Conservation (phyloP, 2,888 invertebrate species). For the Metalampra italica region DNA sequence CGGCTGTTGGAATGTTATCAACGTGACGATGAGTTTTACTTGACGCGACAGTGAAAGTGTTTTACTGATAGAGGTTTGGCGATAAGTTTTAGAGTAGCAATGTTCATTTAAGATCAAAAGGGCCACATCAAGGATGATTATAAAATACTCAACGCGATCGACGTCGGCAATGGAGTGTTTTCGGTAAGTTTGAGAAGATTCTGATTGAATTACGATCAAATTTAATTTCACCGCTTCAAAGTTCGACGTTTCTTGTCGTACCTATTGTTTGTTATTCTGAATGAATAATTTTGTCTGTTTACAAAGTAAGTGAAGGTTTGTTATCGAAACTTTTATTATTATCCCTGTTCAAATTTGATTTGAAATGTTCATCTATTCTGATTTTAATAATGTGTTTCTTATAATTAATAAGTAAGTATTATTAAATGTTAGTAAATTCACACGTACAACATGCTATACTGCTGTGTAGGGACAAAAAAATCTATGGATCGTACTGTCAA, state of each 20-base stretch:
- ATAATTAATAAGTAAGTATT: not conserved
- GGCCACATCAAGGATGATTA: constrained; percentile 36
- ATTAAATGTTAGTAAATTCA: too few relatives aligned
- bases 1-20: constrained; percentile 22
- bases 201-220: constrained; percentile 40
- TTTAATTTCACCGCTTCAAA: constrained; percentile 22
- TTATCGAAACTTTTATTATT: not conserved
- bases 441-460: too few relatives aligned
- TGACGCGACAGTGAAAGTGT: constrained; percentile 48
- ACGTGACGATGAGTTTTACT: constrained; percentile 1
- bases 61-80: constrained; percentile 43
- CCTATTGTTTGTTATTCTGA: constrained; percentile 5
- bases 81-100: constrained; percentile 31
- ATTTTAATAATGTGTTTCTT: not conserved
- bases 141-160: constrained; percentile 38
- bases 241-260: constrained; percentile 15
- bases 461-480: too few relatives aligned
- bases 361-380: too few relatives aligned
- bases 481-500: too few relatives aligned
- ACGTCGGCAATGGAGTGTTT: constrained; percentile 54
- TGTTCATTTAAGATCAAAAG: constrained; percentile 43
- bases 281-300: not conserved
- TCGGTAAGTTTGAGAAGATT: constrained; percentile 55
- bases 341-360: not conserved
- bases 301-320: not conserved